phyloP scores from a whole-genome alignment of 2,797 vertebrate species.

The Betta splendens region DNA sequence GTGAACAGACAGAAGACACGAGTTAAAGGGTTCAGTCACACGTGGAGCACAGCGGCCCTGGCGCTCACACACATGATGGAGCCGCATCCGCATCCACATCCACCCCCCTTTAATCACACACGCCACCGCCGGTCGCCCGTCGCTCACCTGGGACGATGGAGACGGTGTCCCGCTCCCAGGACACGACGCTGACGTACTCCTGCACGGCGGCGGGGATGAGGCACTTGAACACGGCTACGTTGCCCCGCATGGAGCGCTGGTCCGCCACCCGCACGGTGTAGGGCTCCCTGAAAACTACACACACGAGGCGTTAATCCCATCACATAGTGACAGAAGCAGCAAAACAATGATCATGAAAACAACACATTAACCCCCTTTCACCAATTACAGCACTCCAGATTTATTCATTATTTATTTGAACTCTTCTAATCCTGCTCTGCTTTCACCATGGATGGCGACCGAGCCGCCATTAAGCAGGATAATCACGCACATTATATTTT shows the following conservation, averaged over 20 bases:
- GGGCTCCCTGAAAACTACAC: constrained; percentile 98
- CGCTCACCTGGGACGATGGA: constrained; percentile 95
- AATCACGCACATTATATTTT: constrained; percentile 56
- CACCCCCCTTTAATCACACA: too few species aligned
- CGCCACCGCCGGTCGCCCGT: constrained; percentile 4
- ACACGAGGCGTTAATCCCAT: constrained; percentile 1
- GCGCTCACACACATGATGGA: too few species aligned
- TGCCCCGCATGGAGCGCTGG: constrained; percentile 98
- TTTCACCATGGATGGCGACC: constrained; percentile 44
- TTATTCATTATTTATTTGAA: constrained; percentile 56
- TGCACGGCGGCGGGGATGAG: constrained; percentile 98
- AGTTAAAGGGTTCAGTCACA: constrained; percentile 72
- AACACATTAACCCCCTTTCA: constrained; percentile 54
- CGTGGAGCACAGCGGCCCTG: constrained; percentile 52
- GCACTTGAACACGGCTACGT: constrained; percentile 99
- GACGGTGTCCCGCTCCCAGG: constrained; percentile 99
- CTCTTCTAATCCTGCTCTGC: constrained; percentile 52
- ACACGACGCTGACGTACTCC: constrained; percentile 98
- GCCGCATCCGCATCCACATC: too few species aligned
- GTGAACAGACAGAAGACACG: constrained; percentile 75
- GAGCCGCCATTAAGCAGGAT: constrained; percentile 47
- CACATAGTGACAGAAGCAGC: constrained; percentile 14
- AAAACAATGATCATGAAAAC: constrained; percentile 44
- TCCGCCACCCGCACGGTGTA: constrained; percentile 99
- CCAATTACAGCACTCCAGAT: constrained; percentile 41